Base-by-base conservation (phyloP, 2,888 invertebrate species). In the Callimorpha dominula region DNA sequence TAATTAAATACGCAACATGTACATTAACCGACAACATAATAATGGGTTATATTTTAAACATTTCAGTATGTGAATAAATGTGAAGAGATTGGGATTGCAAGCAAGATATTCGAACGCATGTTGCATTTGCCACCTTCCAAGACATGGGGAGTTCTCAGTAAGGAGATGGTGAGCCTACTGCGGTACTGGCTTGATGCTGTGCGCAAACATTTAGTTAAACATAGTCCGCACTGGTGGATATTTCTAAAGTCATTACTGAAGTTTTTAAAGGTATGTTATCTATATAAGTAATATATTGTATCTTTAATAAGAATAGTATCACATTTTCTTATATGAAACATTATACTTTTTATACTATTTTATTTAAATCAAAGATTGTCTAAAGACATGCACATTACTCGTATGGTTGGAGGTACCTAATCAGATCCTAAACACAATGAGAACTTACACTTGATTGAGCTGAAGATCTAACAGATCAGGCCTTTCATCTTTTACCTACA, bases 131-230 rank as follows among this genome's bases (percentile, higher is more conserved):
- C 92, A 7, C 84, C 92, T 12, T 90, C 91, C 0, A 92, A 92
- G 81, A 89, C 87, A 62, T 94, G 94, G 94, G 81, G 82, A 40
- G 79, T 91, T 2, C 82, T 93, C 5, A 90, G 90, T 7, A 90
- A 89, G 69, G 92, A 94, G 62, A 64, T 94, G 42, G 85, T 93
- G 14, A 79, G 71, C 8, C 70, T 92, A 17, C 77, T 94, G 42
- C 88, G 91, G 71, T 94, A 91, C 81, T 94, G 94, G 94, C 81
- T 94, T 0, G 90, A 92, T 63, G 91, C 90, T 57, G 71, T 93
- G 14, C 87, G 90, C 49, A 92, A 90, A 73, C 89, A 92, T 77
- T 82, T 93, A 17, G 88, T 92, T 42, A 79, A 81, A 42, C 88
- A 91, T 64, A 90, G 86, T 71, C 76, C 70, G 4, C 81, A 87